Conservation (phyloP, 2,113 vertebrate genomes). For the Anarhynchus alexandrinus region DNA sequence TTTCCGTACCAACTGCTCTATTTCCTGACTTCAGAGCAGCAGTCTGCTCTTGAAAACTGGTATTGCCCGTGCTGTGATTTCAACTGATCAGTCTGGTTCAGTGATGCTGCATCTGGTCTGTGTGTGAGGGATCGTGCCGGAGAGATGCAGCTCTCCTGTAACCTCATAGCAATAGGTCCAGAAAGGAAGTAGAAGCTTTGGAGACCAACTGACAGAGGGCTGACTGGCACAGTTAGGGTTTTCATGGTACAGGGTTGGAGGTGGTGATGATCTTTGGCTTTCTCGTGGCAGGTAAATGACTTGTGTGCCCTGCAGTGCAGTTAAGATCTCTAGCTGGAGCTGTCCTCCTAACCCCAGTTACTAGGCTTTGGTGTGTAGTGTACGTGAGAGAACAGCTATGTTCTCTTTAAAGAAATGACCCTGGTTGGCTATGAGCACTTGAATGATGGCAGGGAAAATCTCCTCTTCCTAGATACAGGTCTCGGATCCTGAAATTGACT, state of each 20-base stretch:
- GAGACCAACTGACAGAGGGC: not conserved
- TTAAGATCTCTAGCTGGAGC: not conserved
- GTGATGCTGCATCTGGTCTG: not conserved
- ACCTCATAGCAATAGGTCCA: not conserved
- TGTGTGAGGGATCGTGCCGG: rapidly evolving
- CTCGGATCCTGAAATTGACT: not conserved
- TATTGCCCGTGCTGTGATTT: not conserved
- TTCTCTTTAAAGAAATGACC: not conserved
- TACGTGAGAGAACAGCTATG: not conserved
- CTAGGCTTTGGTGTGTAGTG: not conserved
- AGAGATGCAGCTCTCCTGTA: not conserved
- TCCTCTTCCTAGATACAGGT: not conserved
- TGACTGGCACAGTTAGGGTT: not conserved
- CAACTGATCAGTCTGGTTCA: not conserved
- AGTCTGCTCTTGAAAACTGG: not conserved
- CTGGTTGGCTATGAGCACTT: not conserved
- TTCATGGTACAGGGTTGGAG: not conserved
- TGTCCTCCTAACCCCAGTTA: not conserved
- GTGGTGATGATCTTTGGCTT: no score
- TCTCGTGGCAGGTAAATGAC: not conserved
- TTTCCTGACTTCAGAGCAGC: not conserved
- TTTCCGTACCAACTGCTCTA: not conserved
- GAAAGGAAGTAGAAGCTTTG: not conserved
- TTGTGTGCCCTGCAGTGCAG: not conserved
- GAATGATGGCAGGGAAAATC: not conserved